Evolutionary conservation across 1,140 invertebrate genomes (phyloP).

Genomic region (Sarcophaga peregrina): DNA sequence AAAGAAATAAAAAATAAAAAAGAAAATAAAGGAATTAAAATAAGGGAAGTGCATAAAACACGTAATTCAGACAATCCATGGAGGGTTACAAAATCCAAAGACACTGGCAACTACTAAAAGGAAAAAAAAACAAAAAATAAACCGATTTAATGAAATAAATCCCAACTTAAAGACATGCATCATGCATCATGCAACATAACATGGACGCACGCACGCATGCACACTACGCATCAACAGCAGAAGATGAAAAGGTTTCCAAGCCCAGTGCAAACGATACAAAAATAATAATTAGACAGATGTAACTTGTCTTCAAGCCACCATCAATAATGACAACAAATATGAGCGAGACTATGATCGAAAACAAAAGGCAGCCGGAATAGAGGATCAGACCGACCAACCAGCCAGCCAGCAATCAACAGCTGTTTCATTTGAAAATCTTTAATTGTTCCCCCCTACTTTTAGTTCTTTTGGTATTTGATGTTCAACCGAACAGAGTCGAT

Average conservation of each 20-base stretch:
- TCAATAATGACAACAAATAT: background rate
- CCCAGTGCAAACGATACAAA: background rate
- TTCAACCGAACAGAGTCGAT: background rate
- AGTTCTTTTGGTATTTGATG: background rate
- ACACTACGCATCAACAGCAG: background rate
- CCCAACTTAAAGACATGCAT: background rate
- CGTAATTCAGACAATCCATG: background rate
- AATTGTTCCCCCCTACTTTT: background rate
- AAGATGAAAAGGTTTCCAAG: constrained; percentile 2
- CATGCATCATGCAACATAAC: background rate
- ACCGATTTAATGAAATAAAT: constrained; percentile 21
- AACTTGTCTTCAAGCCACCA: background rate
- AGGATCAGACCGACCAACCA: too few relatives aligned
- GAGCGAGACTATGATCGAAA: background rate
- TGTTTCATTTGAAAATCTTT: constrained; percentile 14
- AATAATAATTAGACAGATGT: constrained; percentile 18
- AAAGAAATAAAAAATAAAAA: too few relatives aligned
- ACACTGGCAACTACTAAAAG: background rate
- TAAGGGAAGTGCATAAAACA: constrained; percentile 3
- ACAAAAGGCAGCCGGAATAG: too few relatives aligned
- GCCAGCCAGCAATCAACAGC: too few relatives aligned
- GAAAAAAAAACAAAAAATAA: background rate
- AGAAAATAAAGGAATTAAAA: background rate
- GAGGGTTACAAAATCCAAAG: background rate
- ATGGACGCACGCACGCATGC: background rate